Evolutionary conservation across 2,888 invertebrate species (phyloP), one percentile per base, ranked within the genome.

Genomic region (Patella pellucida): DNA sequence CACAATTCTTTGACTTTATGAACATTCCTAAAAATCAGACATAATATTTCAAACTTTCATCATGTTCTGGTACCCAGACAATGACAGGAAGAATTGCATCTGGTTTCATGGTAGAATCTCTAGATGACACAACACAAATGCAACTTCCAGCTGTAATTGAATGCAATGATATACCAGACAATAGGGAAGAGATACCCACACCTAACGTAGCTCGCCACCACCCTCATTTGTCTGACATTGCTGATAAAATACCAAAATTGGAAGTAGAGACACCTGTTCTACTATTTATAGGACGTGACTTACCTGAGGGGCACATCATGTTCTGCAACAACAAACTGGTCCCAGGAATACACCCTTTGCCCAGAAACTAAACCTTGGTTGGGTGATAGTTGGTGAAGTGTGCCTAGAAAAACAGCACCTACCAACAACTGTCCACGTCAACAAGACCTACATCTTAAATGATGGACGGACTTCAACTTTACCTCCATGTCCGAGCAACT

Each of bases 291-390:
- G 79, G 80, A 1, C 52, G 78, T 52, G 80, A 82, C 71, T 41
- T 78, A 15, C 27, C 70, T 14, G 74, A 75, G n/a, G n/a, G n/a
- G 81, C 75, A n/a, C 82, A 82, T 52, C 79, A 79, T 73, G 78
- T 82, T 9, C 51, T 74, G 19, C 75, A 78, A 4, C 82, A 82
- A 69, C 54, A 52, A 12, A 78, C 52, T 1, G 78, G 80, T 9
- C 73, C 75, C 14, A 14, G 4, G 1, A 70, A 69, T 16, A 68
- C 81, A 15, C 80, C 79, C 1, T 80, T 69, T 72, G 79, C 77
- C 1, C 79, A 79, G 54, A 52, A 50, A 56, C 62, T 79, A 2
- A 52, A 19, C 14, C 52, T 81, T 3, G 79, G 77, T 9, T 78
- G 79, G 78, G 76, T 81, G 1, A 69, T 81, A 12, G 68, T 82